Base-by-base conservation (phyloP, 2,888 invertebrate species). In the Calliphora vomitoria region DNA sequence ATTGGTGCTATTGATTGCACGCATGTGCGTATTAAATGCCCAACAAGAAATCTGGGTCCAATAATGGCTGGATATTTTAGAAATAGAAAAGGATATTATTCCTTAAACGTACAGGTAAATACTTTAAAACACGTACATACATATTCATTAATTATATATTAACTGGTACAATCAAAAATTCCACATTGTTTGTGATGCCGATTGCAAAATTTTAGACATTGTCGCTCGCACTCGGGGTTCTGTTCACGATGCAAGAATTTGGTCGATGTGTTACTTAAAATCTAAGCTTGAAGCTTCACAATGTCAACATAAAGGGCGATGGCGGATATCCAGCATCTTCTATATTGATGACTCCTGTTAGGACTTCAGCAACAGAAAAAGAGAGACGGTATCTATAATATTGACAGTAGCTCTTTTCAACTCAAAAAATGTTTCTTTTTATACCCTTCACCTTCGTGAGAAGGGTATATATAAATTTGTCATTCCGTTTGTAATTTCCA, bases 261-360 rank as follows among this genome's bases (percentile, higher is more conserved):
- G 74, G 60, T 62, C 60, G 47, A 60, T 62, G 31, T 62, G 60
- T n/a, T 25, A 1, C 2, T 60, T 60, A 44, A 60, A 74, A 60
- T 74, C 1, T 74, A 74, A 60, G 60, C 74, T 74, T 74, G 74
- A 58, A 74, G 44, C 74, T 58, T 44, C 74, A 74, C 74, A 74
- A 60, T 31, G 44, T 74, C 60, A 74, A 71, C 53, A 71, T 71
- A 71, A 71, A 71, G 58, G 85, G 85, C 38, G 85, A 88, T 80
- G 82, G 68, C 41, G 76, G 85, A 62, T 74, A 74, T 44, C 74
- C 74, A 0, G 55, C 58, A 41, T 41, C 20, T 72, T 58, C 20
- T 71, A 71, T 71, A 55, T 35, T 55, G 50, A 31, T 69, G 69
- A 69, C 68, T 15, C 25, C 53, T 53, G n/a, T 69, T 53, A 69